Base-by-base conservation (phyloP, 2,888 invertebrate genomes). In the Drosophila prolongata region DNA sequence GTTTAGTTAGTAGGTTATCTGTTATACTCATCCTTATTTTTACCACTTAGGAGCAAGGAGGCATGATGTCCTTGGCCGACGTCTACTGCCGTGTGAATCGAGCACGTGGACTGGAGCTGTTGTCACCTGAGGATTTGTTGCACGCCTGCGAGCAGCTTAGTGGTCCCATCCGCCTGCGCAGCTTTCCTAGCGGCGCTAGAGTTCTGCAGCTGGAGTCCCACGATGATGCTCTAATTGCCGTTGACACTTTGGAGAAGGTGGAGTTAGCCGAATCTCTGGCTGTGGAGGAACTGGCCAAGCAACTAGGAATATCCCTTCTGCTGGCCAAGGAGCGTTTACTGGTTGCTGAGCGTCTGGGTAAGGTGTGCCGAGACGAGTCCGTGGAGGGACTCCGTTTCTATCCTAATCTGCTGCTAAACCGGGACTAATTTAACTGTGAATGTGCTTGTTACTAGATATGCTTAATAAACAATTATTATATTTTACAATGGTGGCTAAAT, bases 71-170 rank as follows among this genome's bases (percentile, higher is more conserved):
- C 0, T 93, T 99, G 61, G 96, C 98, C 4, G 99, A 99, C 93
- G 98, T 97, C 1, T 99, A 98, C 93, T 99, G 99, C 92, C 94
- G 99, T 80, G 96, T 99, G 1, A 99, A 99, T 92, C 94, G 99
- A 91, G 99, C 99, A 0, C 94, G 99, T 90, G 99, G 99, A 3
- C 93, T 99, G 78, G 98, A 99, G 93, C 94, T 99, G 0, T 93
- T 99, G 57, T 99, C 99, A 0, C 99, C 99, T 0, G 99, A 99
- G 92, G 99, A 99, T 94, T 94, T 99, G 78, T 93, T 99, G 46
- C 96, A 97, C 93, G 98, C 98, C 16, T 99, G 98, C 93, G 94
- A 94, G 92, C 95, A 93, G 77, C 92, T 93, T 6, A 79, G 87
- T 76, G 94, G 96, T 57, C 96, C 97, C 3, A 94, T 97, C 89